Base-by-base conservation (phyloP, 2,888 invertebrate species). In the Eupithecia inturbata region DNA sequence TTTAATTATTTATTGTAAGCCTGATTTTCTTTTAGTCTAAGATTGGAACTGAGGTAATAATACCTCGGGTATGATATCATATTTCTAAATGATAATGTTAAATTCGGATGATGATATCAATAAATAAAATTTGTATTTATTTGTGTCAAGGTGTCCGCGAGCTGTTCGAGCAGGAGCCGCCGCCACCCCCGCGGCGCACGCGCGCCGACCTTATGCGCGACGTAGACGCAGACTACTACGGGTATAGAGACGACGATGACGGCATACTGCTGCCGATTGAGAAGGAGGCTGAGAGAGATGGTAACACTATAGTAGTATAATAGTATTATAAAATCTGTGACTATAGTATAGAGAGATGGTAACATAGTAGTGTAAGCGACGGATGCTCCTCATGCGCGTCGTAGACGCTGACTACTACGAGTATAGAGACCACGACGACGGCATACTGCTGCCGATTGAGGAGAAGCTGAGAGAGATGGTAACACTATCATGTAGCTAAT, bases 361-460 rank as follows among this genome's bases (percentile, higher is more conserved):
- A n/a, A n/a, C n/a, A n/a, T n/a, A n/a, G n/a, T n/a, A n/a, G n/a
- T n/a, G n/a, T n/a, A n/a, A n/a, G n/a, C n/a, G n/a, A n/a, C n/a
- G n/a, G n/a, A n/a, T n/a, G n/a, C n/a, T n/a, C 89, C 95, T 99
- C 69, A 99, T 99, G 99, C 97, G 98, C 82, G 98, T 99, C 87
- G 98, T 99, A 57, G 99, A 99, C 93, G 99, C 99, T 0, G 99
- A 99, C 91, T 99, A 99, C 93, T 99, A 99, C 92, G 99, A 99
- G 0, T 99, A 99, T 91, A 95, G 99, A 83, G 99, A 99, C 91
- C 99, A 99, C 84, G 99, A 99, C 86, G 99, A 99, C 89, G 99
- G 99, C 0, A 96, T 99, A 70, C 94, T 99, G 64, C 94, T 98
- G 78, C 99, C 99, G 0, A 88, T 98, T 5, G 99, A 99, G 91